Percentiles rank a stretch among this genome's conserved stretches.
Evolutionary conservation across 2,797 vertebrate species (phyloP).

Genomic region (Sardinella longiceps): DNA sequence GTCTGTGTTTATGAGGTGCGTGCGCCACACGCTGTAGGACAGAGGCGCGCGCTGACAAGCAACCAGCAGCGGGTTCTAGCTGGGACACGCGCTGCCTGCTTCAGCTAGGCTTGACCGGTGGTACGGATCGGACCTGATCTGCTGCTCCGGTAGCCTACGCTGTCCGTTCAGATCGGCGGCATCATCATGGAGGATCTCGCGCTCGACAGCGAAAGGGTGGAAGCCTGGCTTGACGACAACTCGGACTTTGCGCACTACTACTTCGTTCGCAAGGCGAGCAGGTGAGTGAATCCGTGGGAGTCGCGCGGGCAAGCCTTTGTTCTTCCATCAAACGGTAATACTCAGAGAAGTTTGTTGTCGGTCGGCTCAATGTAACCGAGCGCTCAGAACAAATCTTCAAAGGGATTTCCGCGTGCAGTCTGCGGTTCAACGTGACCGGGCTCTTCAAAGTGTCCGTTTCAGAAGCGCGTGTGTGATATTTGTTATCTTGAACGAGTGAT

Average conservation of each 20-base stretch:
- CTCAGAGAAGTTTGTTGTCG: neutral
- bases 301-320: neutral
- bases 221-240: constrained; percentile 97
- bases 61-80: neutral
- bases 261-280: constrained; percentile 89
- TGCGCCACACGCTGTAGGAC: neutral
- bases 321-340: neutral
- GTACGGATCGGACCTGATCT: too few relatives aligned
- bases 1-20: neutral
- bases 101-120: neutral
- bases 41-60: neutral
- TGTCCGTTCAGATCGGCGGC: constrained; percentile 40
- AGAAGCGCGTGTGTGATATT: neutral
- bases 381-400: neutral
- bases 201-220: constrained; percentile 78
- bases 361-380: neutral
- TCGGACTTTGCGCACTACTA: constrained; percentile 88
- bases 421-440: neutral
- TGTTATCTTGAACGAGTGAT: neutral
- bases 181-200: constrained; percentile 76
- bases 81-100: constrained; percentile 4
- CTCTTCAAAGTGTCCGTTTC: neutral
- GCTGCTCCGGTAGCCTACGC: constrained; percentile 17
- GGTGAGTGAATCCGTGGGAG: constrained; percentile 73
- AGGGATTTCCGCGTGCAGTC: neutral